Evolutionary conservation across 35 echinoderm and acorn worm species (phyloP).

Genomic region (Ophiothrix spiculata): DNA sequence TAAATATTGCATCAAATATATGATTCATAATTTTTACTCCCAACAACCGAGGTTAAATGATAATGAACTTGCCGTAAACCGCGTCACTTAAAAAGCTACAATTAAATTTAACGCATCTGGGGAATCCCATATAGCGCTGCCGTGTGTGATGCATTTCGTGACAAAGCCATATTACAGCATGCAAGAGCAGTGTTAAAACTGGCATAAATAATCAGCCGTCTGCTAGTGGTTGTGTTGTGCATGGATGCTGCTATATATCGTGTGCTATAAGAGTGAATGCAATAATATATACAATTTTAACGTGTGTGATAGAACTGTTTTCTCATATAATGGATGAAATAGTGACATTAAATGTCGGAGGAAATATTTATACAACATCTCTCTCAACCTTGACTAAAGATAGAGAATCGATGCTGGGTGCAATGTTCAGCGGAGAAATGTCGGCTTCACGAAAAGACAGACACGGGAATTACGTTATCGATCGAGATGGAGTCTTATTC

Average conservation of each 20-base stretch:
- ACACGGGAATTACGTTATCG: slow-evolving; percentile 50
- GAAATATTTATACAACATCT: slow-evolving; percentile 15
- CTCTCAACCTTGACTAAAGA: neutral
- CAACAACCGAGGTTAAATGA: too few relatives aligned
- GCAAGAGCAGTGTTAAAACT: too few relatives aligned
- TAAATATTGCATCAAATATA: too few relatives aligned
- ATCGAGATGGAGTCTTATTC: slow-evolving; percentile 59
- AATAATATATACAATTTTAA: neutral
- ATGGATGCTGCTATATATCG: too few relatives aligned
- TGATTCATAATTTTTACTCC: too few relatives aligned
- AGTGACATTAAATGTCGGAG: slow-evolving; percentile 27
- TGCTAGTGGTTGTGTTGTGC: too few relatives aligned
- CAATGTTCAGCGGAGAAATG: slow-evolving; percentile 59
- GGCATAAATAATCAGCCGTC: neutral
- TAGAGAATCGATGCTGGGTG: slow-evolving; percentile 50
- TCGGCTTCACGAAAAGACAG: slow-evolving; percentile 24
- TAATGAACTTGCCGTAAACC: too few relatives aligned
- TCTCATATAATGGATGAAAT: neutral
- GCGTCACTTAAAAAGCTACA: too few relatives aligned
- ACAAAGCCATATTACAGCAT: too few relatives aligned
- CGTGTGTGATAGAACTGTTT: neutral
- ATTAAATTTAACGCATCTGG: too few relatives aligned
- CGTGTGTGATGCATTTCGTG: too few relatives aligned
- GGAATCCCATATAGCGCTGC: too few relatives aligned
- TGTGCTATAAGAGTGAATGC: neutral